Conservation (phyloP, 2,888 invertebrate genomes). For the Volucella inflata region DNA sequence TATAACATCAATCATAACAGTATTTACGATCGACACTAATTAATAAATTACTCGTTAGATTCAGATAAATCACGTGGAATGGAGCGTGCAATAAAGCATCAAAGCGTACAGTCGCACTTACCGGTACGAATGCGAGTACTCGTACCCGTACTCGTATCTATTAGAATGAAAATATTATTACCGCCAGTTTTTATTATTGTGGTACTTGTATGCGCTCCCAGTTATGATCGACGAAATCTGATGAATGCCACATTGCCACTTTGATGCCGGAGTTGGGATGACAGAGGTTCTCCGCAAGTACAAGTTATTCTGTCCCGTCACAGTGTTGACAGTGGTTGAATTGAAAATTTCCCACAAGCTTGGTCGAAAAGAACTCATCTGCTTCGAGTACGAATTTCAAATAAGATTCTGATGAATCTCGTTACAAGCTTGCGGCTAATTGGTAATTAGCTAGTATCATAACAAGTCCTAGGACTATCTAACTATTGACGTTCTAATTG, state of each 20-base stretch:
- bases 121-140: conserved; percentile 16
- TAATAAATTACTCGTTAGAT: conserved; percentile 71
- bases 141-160: not conserved
- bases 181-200: conserved; percentile 40
- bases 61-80: conserved; percentile 65
- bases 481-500: too few species aligned
- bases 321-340: conserved; percentile 8
- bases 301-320: not conserved
- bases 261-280: conserved; percentile 39
- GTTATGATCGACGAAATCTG: conserved; percentile 72
- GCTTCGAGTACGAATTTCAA: too few species aligned
- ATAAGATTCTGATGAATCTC: too few species aligned
- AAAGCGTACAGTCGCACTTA: conserved; percentile 1
- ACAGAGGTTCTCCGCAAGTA: conserved; percentile 54
- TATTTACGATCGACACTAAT: conserved; percentile 68
- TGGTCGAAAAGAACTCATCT: too few species aligned
- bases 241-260: conserved; percentile 65
- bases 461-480: too few species aligned
- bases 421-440: too few species aligned
- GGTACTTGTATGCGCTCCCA: conserved; percentile 34
- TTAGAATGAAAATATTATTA: conserved; percentile 48
- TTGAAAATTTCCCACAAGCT: not conserved
- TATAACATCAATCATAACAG: conserved; percentile 63
- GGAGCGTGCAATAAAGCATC: conserved; percentile 51
- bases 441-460: too few species aligned